These are phyloP conservation scores for Aphaenogaster rudis DNA, from an alignment of 1,140 invertebrate species.

Conservation along the genomic window DNA sequence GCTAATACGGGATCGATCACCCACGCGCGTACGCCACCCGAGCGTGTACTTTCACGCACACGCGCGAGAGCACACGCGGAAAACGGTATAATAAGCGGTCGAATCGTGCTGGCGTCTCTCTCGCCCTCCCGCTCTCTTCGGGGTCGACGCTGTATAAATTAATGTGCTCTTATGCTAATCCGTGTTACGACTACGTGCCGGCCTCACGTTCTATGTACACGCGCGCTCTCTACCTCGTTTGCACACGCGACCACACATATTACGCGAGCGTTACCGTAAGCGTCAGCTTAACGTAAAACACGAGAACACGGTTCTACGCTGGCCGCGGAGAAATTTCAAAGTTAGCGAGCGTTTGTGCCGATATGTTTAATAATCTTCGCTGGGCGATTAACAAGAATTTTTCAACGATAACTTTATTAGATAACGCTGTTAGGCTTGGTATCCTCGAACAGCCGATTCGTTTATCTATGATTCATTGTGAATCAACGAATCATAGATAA, in stretches of 20 bases:
- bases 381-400: not conserved
- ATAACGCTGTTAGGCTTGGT: not conserved
- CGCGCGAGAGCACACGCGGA: not conserved
- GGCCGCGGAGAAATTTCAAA: slow-evolving; percentile 40
- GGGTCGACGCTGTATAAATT: slow-evolving; percentile 53
- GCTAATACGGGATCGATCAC: slow-evolving; percentile 54
- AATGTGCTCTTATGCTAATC: slow-evolving; percentile 66
- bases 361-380: not conserved
- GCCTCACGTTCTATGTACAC: slow-evolving; percentile 32
- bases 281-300: slow-evolving; percentile 48
- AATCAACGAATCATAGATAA: not conserved
- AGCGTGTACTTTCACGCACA: slow-evolving; percentile 1
- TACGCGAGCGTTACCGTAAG: slow-evolving; percentile 48
- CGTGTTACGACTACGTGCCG: slow-evolving; percentile 36
- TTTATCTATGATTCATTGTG: not conserved
- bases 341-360: not conserved
- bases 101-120: slow-evolving; percentile 5
- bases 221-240: slow-evolving; percentile 42
- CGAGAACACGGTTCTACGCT: slow-evolving; percentile 1
- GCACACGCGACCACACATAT: slow-evolving; percentile 37
- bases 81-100: slow-evolving; percentile 52
- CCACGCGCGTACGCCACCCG: slow-evolving; percentile 1
- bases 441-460: not conserved
- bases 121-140: slow-evolving; percentile 10
- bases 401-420: not conserved